phyloP scores from a whole-genome alignment of 2,888 invertebrate genomes.

The Empis stercorea region DNA sequence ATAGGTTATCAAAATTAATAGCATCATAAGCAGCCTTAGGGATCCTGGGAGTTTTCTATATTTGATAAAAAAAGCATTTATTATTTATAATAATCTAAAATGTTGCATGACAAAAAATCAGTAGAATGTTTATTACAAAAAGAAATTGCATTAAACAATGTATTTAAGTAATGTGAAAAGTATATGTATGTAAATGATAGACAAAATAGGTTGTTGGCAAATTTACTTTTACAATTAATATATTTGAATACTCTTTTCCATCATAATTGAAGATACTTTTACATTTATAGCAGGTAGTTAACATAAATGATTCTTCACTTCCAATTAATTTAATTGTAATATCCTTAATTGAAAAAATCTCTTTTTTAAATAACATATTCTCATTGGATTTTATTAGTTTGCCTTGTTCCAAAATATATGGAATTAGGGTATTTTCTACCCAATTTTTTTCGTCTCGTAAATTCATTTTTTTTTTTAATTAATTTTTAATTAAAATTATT shows the following conservation, averaged over 20 bases:
- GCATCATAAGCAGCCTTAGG: slow-evolving; percentile 20
- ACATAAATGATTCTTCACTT: slow-evolving; percentile 25
- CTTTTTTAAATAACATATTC: background rate
- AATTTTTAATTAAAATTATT: no score
- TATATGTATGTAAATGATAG: background rate
- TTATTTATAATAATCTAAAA: background rate
- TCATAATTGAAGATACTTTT: slow-evolving; percentile 18
- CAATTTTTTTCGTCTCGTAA: slow-evolving; percentile 9
- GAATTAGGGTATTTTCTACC: slow-evolving; percentile 9
- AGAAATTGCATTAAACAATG: no score
- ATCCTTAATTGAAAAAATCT: slow-evolving; percentile 15
- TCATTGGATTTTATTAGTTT: slow-evolving; percentile 3
- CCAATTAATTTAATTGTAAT: slow-evolving; percentile 21
- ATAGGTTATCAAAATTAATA: slow-evolving; percentile 23
- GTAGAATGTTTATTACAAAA: no score
- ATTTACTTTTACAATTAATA: slow-evolving; percentile 28
- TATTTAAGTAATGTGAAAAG: no score
- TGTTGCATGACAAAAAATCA: background rate
- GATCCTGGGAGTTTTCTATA: slow-evolving; percentile 27
- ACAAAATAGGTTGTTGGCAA: no score
- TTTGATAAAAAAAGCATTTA: slow-evolving; percentile 3
- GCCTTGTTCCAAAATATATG: slow-evolving; percentile 9
- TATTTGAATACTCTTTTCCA: slow-evolving; percentile 11
- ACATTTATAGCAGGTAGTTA: slow-evolving; percentile 26
- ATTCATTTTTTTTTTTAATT: slow-evolving; percentile 1